Percentiles rank a stretch among this genome's conserved stretches.
These are phyloP conservation scores for Rhizomys pruinosus DNA, from an alignment of 2,113 vertebrate genomes.

Conservation along the genomic window DNA sequence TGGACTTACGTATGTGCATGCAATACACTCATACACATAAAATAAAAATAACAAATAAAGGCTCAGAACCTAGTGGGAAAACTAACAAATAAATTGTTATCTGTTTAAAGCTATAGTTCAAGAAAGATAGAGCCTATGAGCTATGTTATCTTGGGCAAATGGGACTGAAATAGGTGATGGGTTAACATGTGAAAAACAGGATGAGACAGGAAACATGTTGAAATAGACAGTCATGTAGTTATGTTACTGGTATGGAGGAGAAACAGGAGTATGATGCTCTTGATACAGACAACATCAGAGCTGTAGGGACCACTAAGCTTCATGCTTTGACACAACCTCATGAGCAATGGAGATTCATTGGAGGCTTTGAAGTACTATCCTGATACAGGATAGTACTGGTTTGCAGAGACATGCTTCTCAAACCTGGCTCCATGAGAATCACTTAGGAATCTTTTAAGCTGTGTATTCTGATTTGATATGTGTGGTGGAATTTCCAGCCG, in stretches of 20 bases:
- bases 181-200: background rate
- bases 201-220: background rate
- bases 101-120: background rate
- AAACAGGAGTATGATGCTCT: background rate
- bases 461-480: background rate
- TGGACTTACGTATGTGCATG: too few relatives aligned
- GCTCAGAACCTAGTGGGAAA: background rate
- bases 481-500: background rate
- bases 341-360: background rate
- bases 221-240: background rate
- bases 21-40: too few relatives aligned
- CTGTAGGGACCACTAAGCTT: background rate
- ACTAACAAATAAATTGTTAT: constrained; percentile 7
- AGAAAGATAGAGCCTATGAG: background rate
- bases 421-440: background rate
- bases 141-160: background rate
- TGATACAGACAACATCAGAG: background rate
- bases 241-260: background rate
- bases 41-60: too few relatives aligned
- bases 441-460: background rate
- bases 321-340: background rate
- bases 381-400: too few relatives aligned
- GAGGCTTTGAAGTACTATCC: background rate
- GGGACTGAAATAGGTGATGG: background rate
- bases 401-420: background rate